Conservation (phyloP, 2,797 vertebrate genomes). For the Anas bernieri region DNA sequence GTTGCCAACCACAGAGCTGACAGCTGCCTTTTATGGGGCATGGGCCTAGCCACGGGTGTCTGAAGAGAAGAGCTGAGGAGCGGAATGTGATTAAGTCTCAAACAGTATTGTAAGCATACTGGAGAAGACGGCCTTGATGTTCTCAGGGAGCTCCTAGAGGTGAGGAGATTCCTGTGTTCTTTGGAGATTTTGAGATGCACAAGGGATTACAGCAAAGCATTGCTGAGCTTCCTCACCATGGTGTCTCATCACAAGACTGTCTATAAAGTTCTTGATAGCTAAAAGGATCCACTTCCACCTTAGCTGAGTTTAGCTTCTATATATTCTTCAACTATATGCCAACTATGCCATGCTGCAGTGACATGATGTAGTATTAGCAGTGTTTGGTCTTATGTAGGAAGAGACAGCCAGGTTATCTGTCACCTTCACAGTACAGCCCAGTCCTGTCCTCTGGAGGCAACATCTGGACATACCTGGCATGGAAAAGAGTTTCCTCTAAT, state of each 20-base stretch:
- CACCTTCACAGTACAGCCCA: not conserved
- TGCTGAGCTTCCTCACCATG: not conserved
- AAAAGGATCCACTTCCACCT: not conserved
- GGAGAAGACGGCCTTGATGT: not conserved
- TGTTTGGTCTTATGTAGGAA: not conserved
- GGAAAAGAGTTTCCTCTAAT: not conserved
- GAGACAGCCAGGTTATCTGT: not conserved
- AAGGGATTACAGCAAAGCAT: not conserved
- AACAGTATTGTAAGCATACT: not conserved
- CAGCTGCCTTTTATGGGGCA: not conserved
- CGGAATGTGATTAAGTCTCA: not conserved
- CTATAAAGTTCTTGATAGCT: not conserved
- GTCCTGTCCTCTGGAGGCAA: not conserved
- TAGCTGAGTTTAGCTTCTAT: not conserved
- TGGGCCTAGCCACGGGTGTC: not conserved
- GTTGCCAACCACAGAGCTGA: not conserved
- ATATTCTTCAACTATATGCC: not conserved
- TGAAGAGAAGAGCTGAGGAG: not conserved
- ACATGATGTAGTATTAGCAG: not conserved
- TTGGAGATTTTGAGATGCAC: not conserved
- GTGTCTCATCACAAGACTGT: not conserved
- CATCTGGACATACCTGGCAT: not conserved
- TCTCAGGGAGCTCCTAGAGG: not conserved
- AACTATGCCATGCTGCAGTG: accelerated
- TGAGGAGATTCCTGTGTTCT: not conserved